phyloP scores from a whole-genome alignment of 2,888 invertebrate species.

The Holacanthella duospinosa region DNA sequence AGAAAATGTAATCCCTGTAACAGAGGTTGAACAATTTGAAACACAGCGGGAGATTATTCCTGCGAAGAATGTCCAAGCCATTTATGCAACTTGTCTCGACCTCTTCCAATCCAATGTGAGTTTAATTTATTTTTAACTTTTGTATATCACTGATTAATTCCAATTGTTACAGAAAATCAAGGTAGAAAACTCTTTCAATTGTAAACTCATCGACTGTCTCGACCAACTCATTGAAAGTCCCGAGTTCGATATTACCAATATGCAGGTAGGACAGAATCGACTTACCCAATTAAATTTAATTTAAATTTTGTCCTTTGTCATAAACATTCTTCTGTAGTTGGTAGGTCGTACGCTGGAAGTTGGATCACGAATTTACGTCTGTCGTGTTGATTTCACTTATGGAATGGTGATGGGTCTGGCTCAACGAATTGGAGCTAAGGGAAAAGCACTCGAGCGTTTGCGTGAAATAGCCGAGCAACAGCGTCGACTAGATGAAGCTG shows the following conservation, averaged over 20 bases:
- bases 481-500: neutral
- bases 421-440: conserved; percentile 16
- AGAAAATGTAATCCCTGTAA: too few species aligned
- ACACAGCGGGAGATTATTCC: too few species aligned
- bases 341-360: conserved; percentile 30
- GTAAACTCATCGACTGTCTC: conserved; percentile 30
- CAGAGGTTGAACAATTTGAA: too few species aligned
- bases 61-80: neutral
- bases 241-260: conserved; percentile 28
- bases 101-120: neutral
- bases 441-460: conserved; percentile 6
- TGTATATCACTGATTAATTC: neutral
- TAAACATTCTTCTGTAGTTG: conserved; percentile 13
- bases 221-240: conserved; percentile 29
- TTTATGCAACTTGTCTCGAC: neutral
- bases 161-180: conserved; percentile 34
- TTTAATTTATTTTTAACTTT: neutral
- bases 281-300: neutral
- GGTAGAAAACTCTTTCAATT: conserved; percentile 29
- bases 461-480: neutral
- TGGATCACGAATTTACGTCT: conserved; percentile 32
- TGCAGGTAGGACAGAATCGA: conserved; percentile 19
- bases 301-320: neutral
- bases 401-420: conserved; percentile 28
- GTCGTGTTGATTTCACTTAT: conserved; percentile 33